A percentile compares a stretch with the other conserved stretches of the same genome.
phyloP scores from a whole-genome alignment of 2,113 vertebrate genomes.

The Loxodonta africana region DNA sequence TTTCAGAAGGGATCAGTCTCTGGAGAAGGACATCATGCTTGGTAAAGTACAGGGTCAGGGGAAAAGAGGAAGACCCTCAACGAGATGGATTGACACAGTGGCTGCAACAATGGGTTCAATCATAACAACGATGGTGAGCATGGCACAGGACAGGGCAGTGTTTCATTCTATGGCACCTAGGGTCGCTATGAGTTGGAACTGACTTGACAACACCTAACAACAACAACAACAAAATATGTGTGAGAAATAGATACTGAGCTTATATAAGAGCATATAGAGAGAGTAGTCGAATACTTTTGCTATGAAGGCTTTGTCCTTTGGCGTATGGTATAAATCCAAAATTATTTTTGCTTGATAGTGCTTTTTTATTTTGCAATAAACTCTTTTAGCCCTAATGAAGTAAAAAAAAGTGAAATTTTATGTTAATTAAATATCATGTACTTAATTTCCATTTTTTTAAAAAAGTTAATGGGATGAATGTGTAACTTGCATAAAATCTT shows the following conservation, averaged over 20 bases:
- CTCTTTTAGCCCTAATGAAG: background rate
- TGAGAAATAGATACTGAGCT: background rate
- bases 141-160: too few species aligned
- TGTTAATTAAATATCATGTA: background rate
- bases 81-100: too few species aligned
- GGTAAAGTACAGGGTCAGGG: too few species aligned
- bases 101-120: too few species aligned
- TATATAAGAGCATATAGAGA: background rate
- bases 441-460: slow-evolving; percentile 22
- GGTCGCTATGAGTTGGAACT: too few species aligned
- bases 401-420: background rate
- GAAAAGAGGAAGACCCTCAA: too few species aligned
- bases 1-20: too few species aligned
- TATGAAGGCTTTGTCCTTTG: background rate
- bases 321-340: background rate
- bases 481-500: background rate
- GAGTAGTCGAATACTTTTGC: background rate
- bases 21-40: too few species aligned
- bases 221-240: too few species aligned
- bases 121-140: too few species aligned
- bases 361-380: background rate
- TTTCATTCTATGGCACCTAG: too few species aligned
- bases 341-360: background rate
- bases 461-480: background rate
- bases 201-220: too few species aligned